These are phyloP conservation scores for Galemys pyrenaicus DNA, from an alignment of 2,113 vertebrate genomes.

Conservation along the genomic window DNA sequence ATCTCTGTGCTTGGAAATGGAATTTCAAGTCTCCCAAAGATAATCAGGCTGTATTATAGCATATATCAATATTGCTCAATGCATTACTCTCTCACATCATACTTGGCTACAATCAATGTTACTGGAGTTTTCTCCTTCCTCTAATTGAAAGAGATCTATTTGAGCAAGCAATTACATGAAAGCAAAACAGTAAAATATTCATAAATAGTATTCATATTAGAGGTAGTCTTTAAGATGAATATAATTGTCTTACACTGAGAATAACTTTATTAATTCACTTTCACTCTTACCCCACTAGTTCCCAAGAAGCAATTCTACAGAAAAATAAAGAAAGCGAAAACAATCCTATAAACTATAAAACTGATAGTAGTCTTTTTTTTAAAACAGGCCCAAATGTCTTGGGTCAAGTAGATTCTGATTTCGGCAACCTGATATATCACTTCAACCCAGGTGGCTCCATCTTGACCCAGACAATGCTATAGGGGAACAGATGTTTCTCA, in stretches of 20 bases:
- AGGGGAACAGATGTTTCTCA: constrained; percentile 69
- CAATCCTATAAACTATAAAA: constrained; percentile 49
- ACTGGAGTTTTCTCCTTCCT: neutral
- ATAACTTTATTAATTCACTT: neutral
- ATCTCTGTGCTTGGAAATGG: neutral
- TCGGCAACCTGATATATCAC: constrained; percentile 49
- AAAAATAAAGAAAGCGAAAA: constrained; percentile 44
- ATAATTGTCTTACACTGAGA: constrained; percentile 4
- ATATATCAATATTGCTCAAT: constrained; percentile 8
- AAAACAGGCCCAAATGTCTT: constrained; percentile 24
- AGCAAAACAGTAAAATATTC: constrained; percentile 42
- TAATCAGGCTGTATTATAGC: neutral
- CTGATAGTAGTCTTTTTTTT: neutral
- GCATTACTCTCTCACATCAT: constrained; percentile 18
- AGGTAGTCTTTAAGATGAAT: neutral
- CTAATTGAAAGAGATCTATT: constrained; percentile 11
- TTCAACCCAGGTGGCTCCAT: constrained; percentile 70
- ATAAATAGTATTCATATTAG: constrained; percentile 42
- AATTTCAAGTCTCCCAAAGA: constrained; percentile 13
- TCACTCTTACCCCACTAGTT: neutral
- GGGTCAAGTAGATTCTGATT: constrained; percentile 58
- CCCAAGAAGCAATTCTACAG: neutral
- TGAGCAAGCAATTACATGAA: constrained; percentile 29
- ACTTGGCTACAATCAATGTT: neutral
- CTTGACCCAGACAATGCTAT: constrained; percentile 64